These are phyloP conservation scores for Dryas iulia DNA, from an alignment of 1,140 invertebrate species.

Conservation along the genomic window DNA sequence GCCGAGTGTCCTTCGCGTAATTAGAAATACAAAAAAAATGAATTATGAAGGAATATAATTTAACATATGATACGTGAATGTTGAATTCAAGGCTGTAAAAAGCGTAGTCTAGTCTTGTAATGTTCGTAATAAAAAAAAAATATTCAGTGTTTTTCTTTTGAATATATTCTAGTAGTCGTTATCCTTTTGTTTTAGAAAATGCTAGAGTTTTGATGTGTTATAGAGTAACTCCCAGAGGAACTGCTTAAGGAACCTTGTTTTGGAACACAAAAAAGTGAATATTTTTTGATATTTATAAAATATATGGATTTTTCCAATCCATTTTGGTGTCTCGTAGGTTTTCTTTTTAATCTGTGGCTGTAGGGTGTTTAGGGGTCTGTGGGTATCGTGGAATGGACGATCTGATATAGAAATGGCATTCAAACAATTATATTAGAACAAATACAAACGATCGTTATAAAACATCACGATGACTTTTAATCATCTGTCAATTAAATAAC, in stretches of 20 bases:
- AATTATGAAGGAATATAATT: background rate
- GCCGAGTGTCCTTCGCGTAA: conserved; percentile 3
- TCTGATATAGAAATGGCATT: conserved; percentile 3
- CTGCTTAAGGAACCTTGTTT: conserved; percentile 61
- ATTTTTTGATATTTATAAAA: conserved; percentile 74
- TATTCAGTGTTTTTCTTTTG: conserved; percentile 53
- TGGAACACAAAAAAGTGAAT: conserved; percentile 63
- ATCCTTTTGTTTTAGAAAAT: conserved; percentile 60
- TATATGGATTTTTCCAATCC: conserved; percentile 48
- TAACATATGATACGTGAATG: background rate
- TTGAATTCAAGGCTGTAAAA: conserved; percentile 49
- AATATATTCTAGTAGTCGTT: conserved; percentile 44
- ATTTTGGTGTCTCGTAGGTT: conserved; percentile 47
- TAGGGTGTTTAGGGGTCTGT: conserved; percentile 30
- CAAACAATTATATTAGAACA: background rate
- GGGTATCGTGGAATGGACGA: conserved; percentile 15
- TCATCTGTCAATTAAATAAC: conserved; percentile 2
- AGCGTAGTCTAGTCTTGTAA: conserved; percentile 39
- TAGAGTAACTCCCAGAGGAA: conserved; percentile 50
- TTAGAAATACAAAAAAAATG: background rate
- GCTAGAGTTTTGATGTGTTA: conserved; percentile 74
- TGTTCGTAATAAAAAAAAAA: conserved; percentile 45
- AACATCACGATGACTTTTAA: background rate
- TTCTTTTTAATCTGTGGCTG: conserved; percentile 34
- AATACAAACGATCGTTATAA: background rate